Percentiles rank a stretch among this genome's conserved stretches.
Conservation (phyloP, 2,888 invertebrate species). For the Ceramica pisi region DNA sequence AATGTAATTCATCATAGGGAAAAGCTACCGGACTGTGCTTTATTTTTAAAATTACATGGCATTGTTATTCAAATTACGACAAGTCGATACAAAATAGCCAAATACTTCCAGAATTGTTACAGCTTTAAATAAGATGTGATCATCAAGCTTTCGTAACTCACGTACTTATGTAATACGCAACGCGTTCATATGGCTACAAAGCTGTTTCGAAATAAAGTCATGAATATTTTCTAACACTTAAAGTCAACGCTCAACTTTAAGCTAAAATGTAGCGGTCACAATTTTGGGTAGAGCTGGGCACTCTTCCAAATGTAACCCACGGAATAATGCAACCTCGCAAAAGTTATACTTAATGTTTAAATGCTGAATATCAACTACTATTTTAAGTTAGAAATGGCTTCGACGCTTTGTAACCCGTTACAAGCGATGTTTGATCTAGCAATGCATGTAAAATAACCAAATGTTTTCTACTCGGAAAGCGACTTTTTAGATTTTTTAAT, state of each 20-base stretch:
- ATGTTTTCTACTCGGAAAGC: too few species aligned
- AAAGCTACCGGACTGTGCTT: too few species aligned
- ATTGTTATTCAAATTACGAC: too few species aligned
- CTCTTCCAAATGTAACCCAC: conserved; percentile 23
- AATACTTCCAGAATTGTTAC: too few species aligned
- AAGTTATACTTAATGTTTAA: conserved; percentile 7
- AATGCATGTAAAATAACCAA: neutral
- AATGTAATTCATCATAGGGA: too few species aligned
- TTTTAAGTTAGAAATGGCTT: neutral
- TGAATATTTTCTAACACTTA: neutral
- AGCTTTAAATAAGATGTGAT: too few species aligned
- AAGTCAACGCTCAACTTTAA: neutral
- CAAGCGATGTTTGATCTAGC: neutral
- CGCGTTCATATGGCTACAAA: neutral
- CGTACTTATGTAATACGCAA: neutral
- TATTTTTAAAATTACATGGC: too few species aligned
- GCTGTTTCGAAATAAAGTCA: too few species aligned
- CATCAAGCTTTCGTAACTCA: too few species aligned
- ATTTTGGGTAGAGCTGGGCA: conserved; percentile 7
- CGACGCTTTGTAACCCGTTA: neutral
- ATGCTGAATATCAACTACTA: conserved; percentile 19
- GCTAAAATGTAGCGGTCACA: conserved; percentile 13
- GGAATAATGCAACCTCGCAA: conserved; percentile 10
- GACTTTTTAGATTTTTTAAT: neutral
- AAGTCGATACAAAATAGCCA: too few species aligned